phyloP scores from a whole-genome alignment of 2,797 vertebrate genomes.

The Botia almorhae region DNA sequence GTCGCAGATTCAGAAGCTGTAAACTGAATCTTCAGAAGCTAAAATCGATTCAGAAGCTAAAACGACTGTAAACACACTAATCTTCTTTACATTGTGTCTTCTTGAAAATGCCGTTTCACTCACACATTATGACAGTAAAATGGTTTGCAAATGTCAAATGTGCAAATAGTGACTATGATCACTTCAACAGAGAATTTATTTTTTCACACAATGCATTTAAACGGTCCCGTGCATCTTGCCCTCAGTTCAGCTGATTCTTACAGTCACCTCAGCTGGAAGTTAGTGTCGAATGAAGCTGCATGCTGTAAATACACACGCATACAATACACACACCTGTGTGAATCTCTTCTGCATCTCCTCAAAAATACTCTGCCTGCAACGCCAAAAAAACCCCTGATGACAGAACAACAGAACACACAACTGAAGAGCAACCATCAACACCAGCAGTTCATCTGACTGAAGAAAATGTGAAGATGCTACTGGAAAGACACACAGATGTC shows the following conservation, averaged over 20 bases:
- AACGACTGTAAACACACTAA: too few species aligned
- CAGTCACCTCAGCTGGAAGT: conserved; percentile 14
- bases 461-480: conserved; percentile 62
- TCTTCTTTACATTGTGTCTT: too few species aligned
- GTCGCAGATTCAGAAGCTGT: too few species aligned
- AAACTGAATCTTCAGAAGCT: too few species aligned
- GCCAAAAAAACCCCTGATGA: conserved; percentile 93
- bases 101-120: too few species aligned
- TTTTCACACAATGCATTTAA: not conserved
- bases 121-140: too few species aligned
- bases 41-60: too few species aligned
- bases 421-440: conserved; percentile 22
- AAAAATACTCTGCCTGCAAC: conserved; percentile 98
- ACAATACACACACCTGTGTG: conserved; percentile 84
- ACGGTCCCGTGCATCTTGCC: not conserved
- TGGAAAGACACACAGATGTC: conserved; percentile 65
- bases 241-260: not conserved
- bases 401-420: conserved; percentile 54
- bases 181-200: too few species aligned
- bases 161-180: too few species aligned
- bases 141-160: too few species aligned
- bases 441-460: conserved; percentile 38
- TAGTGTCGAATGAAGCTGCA: conserved; percentile 29
- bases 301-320: conserved; percentile 59
- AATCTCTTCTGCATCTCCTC: conserved; percentile 98